These are phyloP conservation scores for Tapera naevia DNA, from an alignment of 2,797 vertebrate species.

Conservation along the genomic window DNA sequence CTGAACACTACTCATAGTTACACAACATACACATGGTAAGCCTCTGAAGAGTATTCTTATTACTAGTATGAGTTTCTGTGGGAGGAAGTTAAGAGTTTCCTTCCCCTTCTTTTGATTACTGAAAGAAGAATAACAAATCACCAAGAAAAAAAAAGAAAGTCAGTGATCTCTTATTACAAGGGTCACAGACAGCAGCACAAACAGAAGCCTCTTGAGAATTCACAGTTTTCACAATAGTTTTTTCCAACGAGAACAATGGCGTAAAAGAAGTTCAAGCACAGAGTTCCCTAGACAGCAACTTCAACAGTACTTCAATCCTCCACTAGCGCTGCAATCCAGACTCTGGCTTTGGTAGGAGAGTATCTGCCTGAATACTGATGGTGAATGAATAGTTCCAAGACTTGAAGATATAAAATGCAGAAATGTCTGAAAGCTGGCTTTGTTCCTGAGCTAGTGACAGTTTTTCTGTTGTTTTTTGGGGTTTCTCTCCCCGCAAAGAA, in stretches of 20 bases:
- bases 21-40: fast-evolving
- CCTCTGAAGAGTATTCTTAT: not conserved
- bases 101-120: not conserved
- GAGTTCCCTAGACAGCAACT: not conserved
- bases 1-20: not conserved
- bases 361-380: not conserved
- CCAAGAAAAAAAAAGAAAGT: not conserved
- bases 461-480: not conserved
- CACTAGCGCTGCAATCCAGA: not conserved
- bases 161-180: not conserved
- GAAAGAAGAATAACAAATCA: conserved; percentile 28
- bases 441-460: not conserved
- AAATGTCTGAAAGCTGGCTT: not conserved
- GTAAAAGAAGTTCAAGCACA: conserved; percentile 22
- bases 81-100: conserved; percentile 1
- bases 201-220: conserved; percentile 30
- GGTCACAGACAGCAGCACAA: not conserved
- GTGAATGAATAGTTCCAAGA: not conserved
- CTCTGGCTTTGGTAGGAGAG: not conserved
- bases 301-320: not conserved
- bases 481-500: not conserved
- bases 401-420: not conserved
- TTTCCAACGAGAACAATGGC: conserved; percentile 6
- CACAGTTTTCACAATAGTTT: conserved; percentile 4
- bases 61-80: not conserved